Conservation (phyloP, 2,888 invertebrate genomes). For the Psylliodes chrysocephalus region DNA sequence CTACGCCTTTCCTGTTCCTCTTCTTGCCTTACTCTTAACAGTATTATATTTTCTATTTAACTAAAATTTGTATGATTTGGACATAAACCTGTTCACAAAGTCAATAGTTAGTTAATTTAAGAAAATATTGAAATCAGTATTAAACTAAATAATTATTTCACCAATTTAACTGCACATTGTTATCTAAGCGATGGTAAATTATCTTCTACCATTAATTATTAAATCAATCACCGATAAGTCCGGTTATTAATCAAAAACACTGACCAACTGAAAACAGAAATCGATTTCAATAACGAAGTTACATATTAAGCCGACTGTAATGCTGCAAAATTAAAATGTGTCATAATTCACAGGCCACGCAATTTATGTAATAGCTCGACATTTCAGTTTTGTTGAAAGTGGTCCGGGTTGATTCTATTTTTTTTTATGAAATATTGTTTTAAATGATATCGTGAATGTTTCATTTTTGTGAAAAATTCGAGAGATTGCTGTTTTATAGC, state of each 20-base stretch:
- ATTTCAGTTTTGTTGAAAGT: constrained; percentile 11
- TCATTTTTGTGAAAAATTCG: too few species aligned
- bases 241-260: constrained; percentile 43
- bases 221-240: constrained; percentile 45
- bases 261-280: constrained; percentile 36
- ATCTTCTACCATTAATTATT: constrained; percentile 43
- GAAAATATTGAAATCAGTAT: too few species aligned
- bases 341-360: constrained; percentile 18
- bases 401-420: not conserved
- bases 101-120: too few species aligned
- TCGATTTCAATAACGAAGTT: constrained; percentile 38
- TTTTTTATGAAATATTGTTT: not conserved
- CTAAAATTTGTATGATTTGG: too few species aligned
- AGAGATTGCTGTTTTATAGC: too few species aligned
- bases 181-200: constrained; percentile 30
- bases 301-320: constrained; percentile 26
- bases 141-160: too few species aligned
- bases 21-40: too few species aligned
- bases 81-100: too few species aligned
- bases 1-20: too few species aligned
- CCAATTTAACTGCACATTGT: not conserved
- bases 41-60: too few species aligned
- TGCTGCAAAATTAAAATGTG: constrained; percentile 30
- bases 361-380: constrained; percentile 26
- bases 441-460: not conserved